phyloP scores from a whole-genome alignment of 2,113 vertebrate genomes.

The Aegithalos caudatus region DNA sequence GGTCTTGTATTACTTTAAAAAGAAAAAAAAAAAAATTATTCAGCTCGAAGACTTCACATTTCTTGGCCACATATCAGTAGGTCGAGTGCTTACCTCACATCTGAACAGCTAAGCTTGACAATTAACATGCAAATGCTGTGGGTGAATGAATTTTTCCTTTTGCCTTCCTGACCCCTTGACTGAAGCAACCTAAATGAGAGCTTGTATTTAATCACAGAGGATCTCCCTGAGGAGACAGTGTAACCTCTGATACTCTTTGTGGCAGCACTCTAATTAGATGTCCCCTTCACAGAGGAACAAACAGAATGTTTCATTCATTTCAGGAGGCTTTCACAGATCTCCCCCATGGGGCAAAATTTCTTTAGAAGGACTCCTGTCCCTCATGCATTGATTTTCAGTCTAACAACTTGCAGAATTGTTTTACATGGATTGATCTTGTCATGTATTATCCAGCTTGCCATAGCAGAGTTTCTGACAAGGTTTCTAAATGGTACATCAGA shows the following conservation, averaged over 20 bases:
- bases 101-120: neutral
- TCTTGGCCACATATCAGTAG: neutral
- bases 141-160: conserved; percentile 13
- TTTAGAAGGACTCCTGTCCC: neutral
- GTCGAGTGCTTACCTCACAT: neutral
- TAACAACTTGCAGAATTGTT: neutral
- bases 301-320: neutral
- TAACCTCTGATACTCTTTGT: neutral
- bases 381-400: neutral
- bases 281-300: neutral
- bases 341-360: neutral
- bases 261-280: conserved; percentile 30
- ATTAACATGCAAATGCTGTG: conserved; percentile 14
- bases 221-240: neutral
- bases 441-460: neutral
- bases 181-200: conserved; percentile 8
- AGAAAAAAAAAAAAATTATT: neutral
- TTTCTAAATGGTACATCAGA: neutral
- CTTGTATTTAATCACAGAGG: conserved; percentile 21
- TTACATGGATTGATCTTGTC: neutral
- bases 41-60: neutral
- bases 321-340: neutral
- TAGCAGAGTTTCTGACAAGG: neutral
- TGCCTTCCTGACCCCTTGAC: conserved; percentile 16
- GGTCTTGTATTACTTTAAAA: neutral